Base-by-base conservation (phyloP, 2,888 invertebrate species). In the Cephonodes hylas region DNA sequence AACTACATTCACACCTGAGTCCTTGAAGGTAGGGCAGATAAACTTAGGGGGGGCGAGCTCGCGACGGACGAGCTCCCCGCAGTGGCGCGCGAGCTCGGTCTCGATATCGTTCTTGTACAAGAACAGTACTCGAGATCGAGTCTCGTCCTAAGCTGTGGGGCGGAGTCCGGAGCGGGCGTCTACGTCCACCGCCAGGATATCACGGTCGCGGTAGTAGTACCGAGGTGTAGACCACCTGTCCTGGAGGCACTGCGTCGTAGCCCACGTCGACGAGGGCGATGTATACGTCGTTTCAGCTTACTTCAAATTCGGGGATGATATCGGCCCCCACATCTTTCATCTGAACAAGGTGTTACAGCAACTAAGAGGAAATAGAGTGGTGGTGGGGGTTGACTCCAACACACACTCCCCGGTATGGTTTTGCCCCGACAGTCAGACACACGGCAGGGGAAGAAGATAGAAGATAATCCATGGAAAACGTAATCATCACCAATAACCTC, bases 351-450 rank as follows among this genome's bases (percentile, higher is more conserved):
- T 0, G 0, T 46, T 75, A 0, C 6, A 31, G 1, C 0, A 31
- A 4, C 6, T 31, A 31, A 31, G 3, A 0, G 31, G 31, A 1
- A 31, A 31, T 0, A 31, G 10, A 0, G 60, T 76, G 0, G 10
- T 77, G 0, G 44, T 77, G 0, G 69, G 71, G 0, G 64, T 65
- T 0, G 77, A 77, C 60, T 56, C 53, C 4, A 78, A 77, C 23
- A 67, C 76, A 0, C 74, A 77, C 60, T 79, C 74, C 0, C 73
- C 73, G 0, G 2, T 76, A 13, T 77, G 75, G 72, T 61, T 64
- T 44, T 69, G 69, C 0, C 4, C 18, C 0, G 27, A 20, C 0
- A 38, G 64, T 0, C 72, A 75, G 0, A 72, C 61, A 1, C 18
- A 2, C 0, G 72, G 74, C 0, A 23, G 69, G 0, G 74, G 76